Base-by-base conservation (phyloP, 2,888 invertebrate species). In the Macaria notata region DNA sequence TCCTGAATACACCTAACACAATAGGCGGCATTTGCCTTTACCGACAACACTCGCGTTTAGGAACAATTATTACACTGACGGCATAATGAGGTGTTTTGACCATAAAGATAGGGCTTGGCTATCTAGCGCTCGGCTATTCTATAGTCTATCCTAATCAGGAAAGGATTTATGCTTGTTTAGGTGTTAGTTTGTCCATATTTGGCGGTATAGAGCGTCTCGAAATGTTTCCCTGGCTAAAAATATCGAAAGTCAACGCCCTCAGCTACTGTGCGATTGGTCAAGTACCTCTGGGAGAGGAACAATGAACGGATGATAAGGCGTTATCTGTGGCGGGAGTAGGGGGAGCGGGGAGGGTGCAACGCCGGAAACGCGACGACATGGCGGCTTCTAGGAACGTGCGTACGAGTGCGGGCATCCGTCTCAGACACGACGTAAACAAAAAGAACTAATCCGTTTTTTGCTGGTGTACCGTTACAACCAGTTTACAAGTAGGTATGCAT, bases 281-380 rank as follows among this genome's bases (percentile, higher is more conserved):
- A 75, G 75, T 75, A 79, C 77, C 79, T 81, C 83, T 80, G 82
- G 81, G 77, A 78, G 79, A 83, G 85, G 83, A 84, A 90, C 90
- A 90, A 90, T 87, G 85, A 87, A 81, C 86, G 86, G 86, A 88
- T 84, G 90, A 91, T 90, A 90, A 88, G 79, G 76, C 79, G 83
- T 88, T 90, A 90, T 91, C 90, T 87, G 68, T 64, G 4, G 66
- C 65, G 69, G 71, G 72, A 56, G 69, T 71, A 75, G 69, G 70
- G 67, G 73, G 74, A 55, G 49, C 72, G 72, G 70, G 72, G 74
- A 49, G 54, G 73, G 75, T 73, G 77, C 19, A 19, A 19, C 81
- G 79, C 83, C 87, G 88, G 88, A 88, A 83, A 79, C 65, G 66
- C 79, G 71, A 72, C 78, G 76, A 79, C 73, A 81, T 77, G 77